phyloP scores from a whole-genome alignment of 2,113 vertebrate genomes.

The Gymnobelideus leadbeateri region DNA sequence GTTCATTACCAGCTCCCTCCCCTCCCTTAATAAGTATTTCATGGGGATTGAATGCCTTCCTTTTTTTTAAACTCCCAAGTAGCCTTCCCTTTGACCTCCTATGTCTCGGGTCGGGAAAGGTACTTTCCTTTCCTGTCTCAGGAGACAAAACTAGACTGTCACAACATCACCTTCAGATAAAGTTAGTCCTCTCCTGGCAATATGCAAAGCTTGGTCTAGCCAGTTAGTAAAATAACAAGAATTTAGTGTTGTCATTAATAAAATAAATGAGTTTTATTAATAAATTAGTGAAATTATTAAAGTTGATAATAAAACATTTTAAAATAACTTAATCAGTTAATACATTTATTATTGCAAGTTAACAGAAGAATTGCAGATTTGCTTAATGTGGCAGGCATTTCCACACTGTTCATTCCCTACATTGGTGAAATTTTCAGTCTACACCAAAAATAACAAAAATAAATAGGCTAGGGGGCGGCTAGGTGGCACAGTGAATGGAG shows the following conservation, averaged over 20 bases:
- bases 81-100: constrained; percentile 36
- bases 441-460: background rate
- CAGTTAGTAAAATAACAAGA: constrained; percentile 46
- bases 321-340: background rate
- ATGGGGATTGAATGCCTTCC: background rate
- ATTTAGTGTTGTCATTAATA: constrained; percentile 21
- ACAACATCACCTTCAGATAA: constrained; percentile 9
- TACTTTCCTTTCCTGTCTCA: constrained; percentile 50
- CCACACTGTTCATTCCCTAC: background rate
- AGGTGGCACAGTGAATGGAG: no score
- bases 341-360: background rate
- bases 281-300: background rate
- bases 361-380: background rate
- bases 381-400: background rate
- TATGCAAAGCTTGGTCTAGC: constrained; percentile 5
- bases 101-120: constrained; percentile 8
- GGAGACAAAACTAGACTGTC: constrained; percentile 51
- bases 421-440: background rate
- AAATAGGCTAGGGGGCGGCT: background rate
- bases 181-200: constrained; percentile 37
- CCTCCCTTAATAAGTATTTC: background rate
- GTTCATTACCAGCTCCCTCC: background rate
- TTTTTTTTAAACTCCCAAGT: background rate
- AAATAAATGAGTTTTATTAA: background rate
- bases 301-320: background rate